These are phyloP conservation scores for Chironomus tentans DNA, from an alignment of 2,888 invertebrate genomes.

Conservation along the genomic window DNA sequence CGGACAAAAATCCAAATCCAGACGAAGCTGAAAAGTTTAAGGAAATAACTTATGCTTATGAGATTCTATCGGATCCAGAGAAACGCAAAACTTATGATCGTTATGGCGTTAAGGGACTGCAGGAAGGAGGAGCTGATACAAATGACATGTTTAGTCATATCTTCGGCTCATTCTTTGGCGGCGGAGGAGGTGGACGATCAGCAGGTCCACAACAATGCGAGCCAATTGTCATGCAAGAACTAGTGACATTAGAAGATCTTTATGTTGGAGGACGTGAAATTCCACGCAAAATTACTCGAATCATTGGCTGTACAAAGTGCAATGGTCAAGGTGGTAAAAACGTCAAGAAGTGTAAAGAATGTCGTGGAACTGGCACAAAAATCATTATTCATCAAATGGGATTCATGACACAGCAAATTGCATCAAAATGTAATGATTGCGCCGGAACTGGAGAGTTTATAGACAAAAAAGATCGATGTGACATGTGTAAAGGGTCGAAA, in stretches of 20 bases:
- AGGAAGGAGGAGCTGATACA: slow-evolving; percentile 59
- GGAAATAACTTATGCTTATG: slow-evolving; percentile 92
- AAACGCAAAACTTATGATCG: slow-evolving; percentile 79
- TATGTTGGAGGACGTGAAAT: slow-evolving; percentile 77
- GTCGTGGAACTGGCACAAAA: slow-evolving; percentile 70
- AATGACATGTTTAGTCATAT: slow-evolving; percentile 62
- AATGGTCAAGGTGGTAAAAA: slow-evolving; percentile 14
- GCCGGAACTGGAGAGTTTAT: slow-evolving; percentile 63
- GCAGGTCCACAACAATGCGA: slow-evolving; percentile 58
- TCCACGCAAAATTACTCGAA: slow-evolving; percentile 35
- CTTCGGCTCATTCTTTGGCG: slow-evolving; percentile 55
- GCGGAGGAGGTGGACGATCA: slow-evolving; percentile 35
- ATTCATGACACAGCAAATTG: slow-evolving; percentile 49
- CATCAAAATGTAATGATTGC: slow-evolving; percentile 53
- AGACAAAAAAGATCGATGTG: slow-evolving; percentile 74
- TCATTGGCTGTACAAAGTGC: slow-evolving; percentile 36
- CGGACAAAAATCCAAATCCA: slow-evolving; percentile 74
- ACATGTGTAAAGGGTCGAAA: slow-evolving; percentile 73
- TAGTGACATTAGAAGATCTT: slow-evolving; percentile 81
- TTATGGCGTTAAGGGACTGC: slow-evolving; percentile 78
- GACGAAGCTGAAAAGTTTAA: slow-evolving; percentile 89
- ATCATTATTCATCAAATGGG: slow-evolving; percentile 59
- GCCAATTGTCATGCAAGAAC: slow-evolving; percentile 73
- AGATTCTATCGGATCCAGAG: slow-evolving; percentile 80
- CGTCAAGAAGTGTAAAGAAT: slow-evolving; percentile 57